These are phyloP conservation scores for Macroramphosus scolopax DNA, from an alignment of 2,797 vertebrate genomes.

Conservation along the genomic window DNA sequence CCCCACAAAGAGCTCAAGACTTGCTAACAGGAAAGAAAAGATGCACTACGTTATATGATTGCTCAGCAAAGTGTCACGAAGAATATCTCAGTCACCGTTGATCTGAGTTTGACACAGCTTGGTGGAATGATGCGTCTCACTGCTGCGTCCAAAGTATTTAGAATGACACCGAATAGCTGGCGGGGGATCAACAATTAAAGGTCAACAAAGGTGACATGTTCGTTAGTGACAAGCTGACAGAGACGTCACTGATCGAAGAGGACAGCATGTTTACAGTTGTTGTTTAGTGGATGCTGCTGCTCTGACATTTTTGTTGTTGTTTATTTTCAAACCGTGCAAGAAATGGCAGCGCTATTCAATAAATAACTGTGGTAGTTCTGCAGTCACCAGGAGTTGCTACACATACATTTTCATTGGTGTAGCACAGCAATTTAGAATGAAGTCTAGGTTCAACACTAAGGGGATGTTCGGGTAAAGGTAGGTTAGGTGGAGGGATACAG, in stretches of 20 bases:
- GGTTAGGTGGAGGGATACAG: no score
- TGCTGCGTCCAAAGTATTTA: constrained; percentile 45
- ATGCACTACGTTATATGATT: constrained; percentile 30
- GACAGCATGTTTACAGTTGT: constrained; percentile 40
- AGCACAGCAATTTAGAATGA: no score
- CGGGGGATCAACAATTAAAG: constrained; percentile 62
- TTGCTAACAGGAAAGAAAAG: not conserved
- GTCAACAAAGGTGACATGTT: constrained; percentile 55
- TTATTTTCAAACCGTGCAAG: no score
- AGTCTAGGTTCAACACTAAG: no score
- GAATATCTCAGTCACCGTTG: constrained; percentile 29
- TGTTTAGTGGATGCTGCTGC: constrained; percentile 9
- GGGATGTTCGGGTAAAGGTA: no score
- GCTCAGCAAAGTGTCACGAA: constrained; percentile 37
- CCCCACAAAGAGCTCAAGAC: no score
- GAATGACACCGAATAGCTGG: constrained; percentile 59
- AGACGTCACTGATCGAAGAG: constrained; percentile 31
- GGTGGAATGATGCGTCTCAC: constrained; percentile 43
- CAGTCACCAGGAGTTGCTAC: no score
- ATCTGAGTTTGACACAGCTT: constrained; percentile 45
- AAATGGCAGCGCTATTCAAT: no score
- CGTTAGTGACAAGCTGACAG: constrained; percentile 54
- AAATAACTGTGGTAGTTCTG: no score
- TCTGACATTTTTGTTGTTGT: not conserved
- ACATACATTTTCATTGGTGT: no score